phyloP scores from a whole-genome alignment of 2,113 vertebrate genomes.

The Chauna torquata region DNA sequence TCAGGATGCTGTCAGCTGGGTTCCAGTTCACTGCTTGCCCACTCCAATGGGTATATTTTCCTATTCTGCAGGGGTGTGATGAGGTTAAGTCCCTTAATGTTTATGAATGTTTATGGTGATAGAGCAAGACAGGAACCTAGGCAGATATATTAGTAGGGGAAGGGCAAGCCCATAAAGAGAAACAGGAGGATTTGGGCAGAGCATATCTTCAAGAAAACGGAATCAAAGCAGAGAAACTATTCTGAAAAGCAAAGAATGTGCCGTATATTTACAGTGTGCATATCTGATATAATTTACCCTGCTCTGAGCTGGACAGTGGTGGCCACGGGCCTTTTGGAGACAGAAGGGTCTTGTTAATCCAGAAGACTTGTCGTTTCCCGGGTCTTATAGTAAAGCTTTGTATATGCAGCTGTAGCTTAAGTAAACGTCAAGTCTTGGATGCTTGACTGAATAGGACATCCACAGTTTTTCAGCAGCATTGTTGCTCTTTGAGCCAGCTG shows the following conservation, averaged over 20 bases:
- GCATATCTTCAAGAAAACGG: neutral
- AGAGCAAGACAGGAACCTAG: slow-evolving; percentile 22
- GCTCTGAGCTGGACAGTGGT: neutral
- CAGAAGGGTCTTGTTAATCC: neutral
- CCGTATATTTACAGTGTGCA: neutral
- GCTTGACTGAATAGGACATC: slow-evolving; percentile 22
- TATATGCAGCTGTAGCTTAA: slow-evolving; percentile 5
- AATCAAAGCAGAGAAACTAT: neutral
- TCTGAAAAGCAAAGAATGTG: neutral
- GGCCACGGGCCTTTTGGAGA: neutral
- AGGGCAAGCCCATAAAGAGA: slow-evolving; percentile 18
- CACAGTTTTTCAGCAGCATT: slow-evolving; percentile 3
- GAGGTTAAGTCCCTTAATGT: slow-evolving; percentile 60
- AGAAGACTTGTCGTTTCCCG: neutral
- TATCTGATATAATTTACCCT: neutral
- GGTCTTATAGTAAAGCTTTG: slow-evolving; percentile 12
- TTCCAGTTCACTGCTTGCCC: slow-evolving; percentile 43
- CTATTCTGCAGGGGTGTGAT: neutral
- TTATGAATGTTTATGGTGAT: slow-evolving; percentile 52
- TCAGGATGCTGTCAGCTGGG: neutral
- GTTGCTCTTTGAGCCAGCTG: slow-evolving; percentile 33
- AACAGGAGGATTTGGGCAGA: neutral
- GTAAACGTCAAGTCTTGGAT: neutral
- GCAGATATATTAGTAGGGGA: slow-evolving; percentile 30
- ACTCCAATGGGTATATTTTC: slow-evolving; percentile 40